Base-by-base conservation (phyloP, 2,797 vertebrate genomes). In the Paguma larvata region DNA sequence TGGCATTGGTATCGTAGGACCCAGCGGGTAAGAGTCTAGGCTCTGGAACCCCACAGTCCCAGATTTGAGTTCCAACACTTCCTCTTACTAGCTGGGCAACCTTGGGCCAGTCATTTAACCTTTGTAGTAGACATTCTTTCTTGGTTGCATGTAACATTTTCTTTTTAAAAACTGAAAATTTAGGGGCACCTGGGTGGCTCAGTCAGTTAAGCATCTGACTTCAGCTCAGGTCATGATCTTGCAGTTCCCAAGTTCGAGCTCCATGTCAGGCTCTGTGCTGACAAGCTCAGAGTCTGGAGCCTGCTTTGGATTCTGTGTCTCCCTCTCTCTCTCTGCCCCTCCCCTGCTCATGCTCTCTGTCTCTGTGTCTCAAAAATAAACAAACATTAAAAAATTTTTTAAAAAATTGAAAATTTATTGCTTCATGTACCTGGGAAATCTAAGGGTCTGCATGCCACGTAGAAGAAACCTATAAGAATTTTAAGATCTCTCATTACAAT, bases 131-230 rank as follows among this genome's bases (percentile, higher is more conserved):
- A 53, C 6, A 38, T n/a, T 65, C 11, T 94, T 53, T 75, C 68
- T 80, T 67, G 59, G 11, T 48, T 88, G 25, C 46, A 88, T 85
- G 53, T 85, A 79, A 94, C 6, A 73, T 68, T 97, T 94, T 89
- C 67, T 93, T 78, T 78, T 78, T 25, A 90, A 68, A 95, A 91
- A 82, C 41, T 68, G 48, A 79, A 97, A 87, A 44, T 44, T 19
- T 53, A 62, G 25, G 59, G 10, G 11, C 10, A 62, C 59, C 59
- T 27, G 59, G 53, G 53, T 53, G 18, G 18, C 53, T 53, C 53
- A 53, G 18, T 53, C 23, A 7, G 56, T 59, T 59, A 59, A 59
- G 56, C 8, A 3, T 6, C 21, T 19, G 18, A 59, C 56, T 59
- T 59, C 21, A 9, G 21, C 56, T 23, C 21, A 59, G 56, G 19